A percentile compares a stretch with the other conserved stretches of the same genome.
These are phyloP conservation scores for Metopolophium dirhodum DNA, from an alignment of 1,140 invertebrate genomes.

Conservation along the genomic window DNA sequence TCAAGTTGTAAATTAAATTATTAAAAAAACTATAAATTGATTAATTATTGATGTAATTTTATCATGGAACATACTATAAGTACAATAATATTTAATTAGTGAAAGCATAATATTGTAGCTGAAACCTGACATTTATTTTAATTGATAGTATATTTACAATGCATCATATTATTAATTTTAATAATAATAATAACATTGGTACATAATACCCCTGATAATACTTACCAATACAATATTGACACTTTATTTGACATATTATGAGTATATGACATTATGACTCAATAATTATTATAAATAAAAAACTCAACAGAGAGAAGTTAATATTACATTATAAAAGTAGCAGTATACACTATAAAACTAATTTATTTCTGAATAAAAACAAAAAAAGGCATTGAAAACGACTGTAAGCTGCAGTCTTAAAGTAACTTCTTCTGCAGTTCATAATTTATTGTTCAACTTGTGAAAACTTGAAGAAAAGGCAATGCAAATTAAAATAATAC, in stretches of 20 bases:
- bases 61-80: neutral
- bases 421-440: neutral
- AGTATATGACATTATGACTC: neutral
- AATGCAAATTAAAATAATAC: conserved; percentile 12
- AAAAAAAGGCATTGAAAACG: neutral
- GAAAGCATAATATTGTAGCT: neutral
- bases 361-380: neutral
- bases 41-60: neutral
- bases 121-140: neutral
- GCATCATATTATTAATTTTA: neutral
- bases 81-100: neutral
- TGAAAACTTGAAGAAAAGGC: neutral
- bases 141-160: neutral
- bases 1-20: neutral
- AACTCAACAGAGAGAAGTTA: neutral
- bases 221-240: neutral
- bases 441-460: neutral
- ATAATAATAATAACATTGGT: neutral
- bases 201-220: neutral
- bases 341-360: neutral
- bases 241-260: neutral
- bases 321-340: neutral
- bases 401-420: neutral
- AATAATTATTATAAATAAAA: neutral
- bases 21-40: neutral